phyloP scores from a whole-genome alignment of 1,140 invertebrate genomes.

The Microplitis mediator region DNA sequence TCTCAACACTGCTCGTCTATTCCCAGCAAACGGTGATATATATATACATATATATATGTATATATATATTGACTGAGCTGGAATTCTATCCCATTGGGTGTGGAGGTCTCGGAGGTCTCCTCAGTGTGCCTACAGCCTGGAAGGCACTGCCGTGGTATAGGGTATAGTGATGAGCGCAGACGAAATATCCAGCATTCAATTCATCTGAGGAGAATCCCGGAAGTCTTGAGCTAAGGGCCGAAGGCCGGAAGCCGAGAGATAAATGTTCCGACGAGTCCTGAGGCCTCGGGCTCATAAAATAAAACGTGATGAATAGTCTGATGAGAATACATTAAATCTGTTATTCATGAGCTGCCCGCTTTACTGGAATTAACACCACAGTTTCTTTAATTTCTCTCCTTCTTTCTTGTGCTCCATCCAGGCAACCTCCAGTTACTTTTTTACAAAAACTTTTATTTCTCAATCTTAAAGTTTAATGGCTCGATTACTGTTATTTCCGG shows the following conservation, averaged over 20 bases:
- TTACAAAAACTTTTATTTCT: background rate
- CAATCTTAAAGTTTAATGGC: too few species aligned
- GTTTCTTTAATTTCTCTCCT: background rate
- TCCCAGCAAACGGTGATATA: too few species aligned
- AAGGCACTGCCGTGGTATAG: too few species aligned
- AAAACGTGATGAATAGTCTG: conserved; percentile 11
- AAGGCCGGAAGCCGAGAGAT: background rate
- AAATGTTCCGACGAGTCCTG: background rate
- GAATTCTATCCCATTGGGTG: too few species aligned
- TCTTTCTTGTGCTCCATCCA: too few species aligned
- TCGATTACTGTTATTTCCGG: background rate
- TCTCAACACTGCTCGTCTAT: background rate
- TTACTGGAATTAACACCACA: background rate
- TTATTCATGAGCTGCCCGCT: background rate
- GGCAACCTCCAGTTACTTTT: background rate
- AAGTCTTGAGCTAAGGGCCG: conserved; percentile 5
- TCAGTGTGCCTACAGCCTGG: too few species aligned
- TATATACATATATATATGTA: too few species aligned
- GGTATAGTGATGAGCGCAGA: too few species aligned
- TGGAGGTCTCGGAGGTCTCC: too few species aligned
- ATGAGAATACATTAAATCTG: conserved; percentile 6
- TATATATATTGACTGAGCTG: too few species aligned
- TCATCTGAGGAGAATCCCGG: background rate
- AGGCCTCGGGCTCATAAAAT: conserved; percentile 3
- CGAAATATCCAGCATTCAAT: conserved; percentile 9